These are phyloP conservation scores for Morpho helenor DNA, from an alignment of 2,888 invertebrate genomes.

Conservation along the genomic window DNA sequence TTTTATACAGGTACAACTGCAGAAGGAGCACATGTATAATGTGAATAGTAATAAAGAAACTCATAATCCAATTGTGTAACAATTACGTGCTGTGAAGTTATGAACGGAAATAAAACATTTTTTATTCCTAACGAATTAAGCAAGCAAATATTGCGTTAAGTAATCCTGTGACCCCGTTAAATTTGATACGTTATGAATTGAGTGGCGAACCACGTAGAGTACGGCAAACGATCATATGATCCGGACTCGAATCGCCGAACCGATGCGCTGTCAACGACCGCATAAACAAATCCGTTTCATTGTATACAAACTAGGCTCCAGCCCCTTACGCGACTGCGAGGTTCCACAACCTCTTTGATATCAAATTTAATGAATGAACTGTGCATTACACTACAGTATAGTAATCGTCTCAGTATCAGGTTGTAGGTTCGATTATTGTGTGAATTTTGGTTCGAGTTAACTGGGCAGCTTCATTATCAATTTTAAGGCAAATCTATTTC, in stretches of 20 bases:
- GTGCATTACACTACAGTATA: too few relatives aligned
- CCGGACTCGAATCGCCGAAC: constrained; percentile 10
- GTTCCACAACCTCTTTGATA: too few relatives aligned
- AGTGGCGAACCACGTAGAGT: constrained; percentile 17
- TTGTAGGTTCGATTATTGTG: too few relatives aligned
- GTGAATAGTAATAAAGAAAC: not conserved
- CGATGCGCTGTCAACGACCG: constrained; percentile 16
- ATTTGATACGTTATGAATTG: constrained; percentile 18
- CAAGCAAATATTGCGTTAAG: constrained; percentile 17
- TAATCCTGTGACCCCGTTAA: constrained; percentile 26
- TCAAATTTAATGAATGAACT: too few relatives aligned
- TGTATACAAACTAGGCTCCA: not conserved
- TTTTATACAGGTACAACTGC: not conserved
- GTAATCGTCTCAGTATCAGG: too few relatives aligned
- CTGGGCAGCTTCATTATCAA: too few relatives aligned
- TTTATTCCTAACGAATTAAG: constrained; percentile 3
- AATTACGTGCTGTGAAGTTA: constrained; percentile 4
- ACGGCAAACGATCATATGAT: constrained; percentile 19
- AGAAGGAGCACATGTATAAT: not conserved
- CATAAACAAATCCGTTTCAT: constrained; percentile 10
- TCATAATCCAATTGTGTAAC: constrained; percentile 6
- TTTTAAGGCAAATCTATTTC: too few relatives aligned
- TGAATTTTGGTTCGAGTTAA: too few relatives aligned
- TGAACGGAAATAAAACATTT: constrained; percentile 5
- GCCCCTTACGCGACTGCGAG: not conserved